Evolutionary conservation across 1,140 invertebrate genomes (phyloP), one percentile per base, ranked within the genome.

Genomic region (Zaprionus ornatus): DNA sequence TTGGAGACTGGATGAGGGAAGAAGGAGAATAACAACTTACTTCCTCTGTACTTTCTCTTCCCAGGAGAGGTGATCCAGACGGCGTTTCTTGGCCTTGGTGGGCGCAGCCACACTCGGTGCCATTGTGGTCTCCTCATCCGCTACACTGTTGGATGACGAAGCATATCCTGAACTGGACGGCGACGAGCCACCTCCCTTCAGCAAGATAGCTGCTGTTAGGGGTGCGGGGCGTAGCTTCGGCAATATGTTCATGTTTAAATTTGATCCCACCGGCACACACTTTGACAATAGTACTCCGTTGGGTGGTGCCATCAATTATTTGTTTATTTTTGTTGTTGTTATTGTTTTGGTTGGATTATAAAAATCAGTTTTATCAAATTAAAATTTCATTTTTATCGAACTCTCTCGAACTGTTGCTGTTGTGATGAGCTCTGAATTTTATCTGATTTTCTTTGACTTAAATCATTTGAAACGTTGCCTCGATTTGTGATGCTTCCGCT

Each of bases 31-130:
- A 23, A 15, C 1, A 12, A 95, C 96, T 94, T 94, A 97, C 96
- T 97, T 97, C 91, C 96, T 94, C 91, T 96, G 96, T 68, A 97
- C 93, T 91, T 97, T 97, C 92, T 97, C 96, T 90, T 97, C 96
- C 95, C 95, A 96, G 27, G 96, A 95, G 3, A 97, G 91, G 92
- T 97, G 96, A 92, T 97, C 96, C 68, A 97, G 92, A 19, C 96
- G 94, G 40, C 96, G 93, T 91, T 97, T 97, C 80, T 96, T 95
- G 4, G 94, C 93, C 68, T 94, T 93, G 3, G 75, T 62, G 10
- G 77, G 56, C 27, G 69, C 40, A 19, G 63, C 2, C 19, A 23
- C 19, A 23, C 17, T 35, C 13, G 27, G 35, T 5, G 57, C 57
- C 71, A 79, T 25, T 12, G 42, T 21, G 9, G 42, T 32, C 6